These are phyloP conservation scores for Felis catus DNA, from an alignment of 2,113 vertebrate species.

Conservation along the genomic window F.catus_Fca126_mat1.0 CM031412.1:102271001-102271500, in stretches of 20 bases:
- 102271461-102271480: background rate
- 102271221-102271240: constrained; percentile 15
- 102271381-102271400: constrained; percentile 32
- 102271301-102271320: background rate
- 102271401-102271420: background rate
- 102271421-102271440: constrained; percentile 42
- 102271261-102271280: background rate
- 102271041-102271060: background rate
- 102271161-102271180: constrained; percentile 29
- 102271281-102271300: background rate
- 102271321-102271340: background rate
- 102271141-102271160: background rate
- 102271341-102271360: background rate
- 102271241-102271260: background rate
- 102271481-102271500: background rate
- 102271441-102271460: constrained; percentile 43
- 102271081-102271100: constrained; percentile 33
- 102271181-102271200: background rate
- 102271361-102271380: background rate
- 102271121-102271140: constrained; percentile 48
- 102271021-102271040: background rate
- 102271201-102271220: background rate
- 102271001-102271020: background rate
- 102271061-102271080: background rate
- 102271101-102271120: background rate